Evolutionary conservation across 2,888 invertebrate genomes (phyloP).

Genomic region (Rosalia funebris): DNA sequence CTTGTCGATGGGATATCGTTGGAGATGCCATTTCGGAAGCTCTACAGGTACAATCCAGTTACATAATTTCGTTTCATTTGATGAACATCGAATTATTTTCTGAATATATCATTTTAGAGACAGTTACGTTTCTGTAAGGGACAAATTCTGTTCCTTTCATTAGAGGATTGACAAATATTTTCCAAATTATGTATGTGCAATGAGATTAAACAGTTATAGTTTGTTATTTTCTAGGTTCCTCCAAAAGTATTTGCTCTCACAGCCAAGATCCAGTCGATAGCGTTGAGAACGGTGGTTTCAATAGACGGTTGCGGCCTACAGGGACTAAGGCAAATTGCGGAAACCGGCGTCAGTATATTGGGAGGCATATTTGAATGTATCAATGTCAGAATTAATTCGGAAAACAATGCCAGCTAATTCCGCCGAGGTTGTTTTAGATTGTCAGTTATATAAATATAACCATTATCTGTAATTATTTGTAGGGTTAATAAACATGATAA

Average conservation of each 20-base stretch:
- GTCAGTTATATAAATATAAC: too few species aligned
- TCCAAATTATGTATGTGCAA: too few species aligned
- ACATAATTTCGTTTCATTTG: too few species aligned
- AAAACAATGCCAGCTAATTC: not conserved
- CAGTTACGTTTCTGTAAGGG: too few species aligned
- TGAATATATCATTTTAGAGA: too few species aligned
- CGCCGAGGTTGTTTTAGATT: too few species aligned
- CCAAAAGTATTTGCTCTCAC: constrained; percentile 42
- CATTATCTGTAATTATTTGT: too few species aligned
- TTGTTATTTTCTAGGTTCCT: constrained; percentile 36
- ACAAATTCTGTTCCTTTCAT: too few species aligned
- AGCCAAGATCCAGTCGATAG: constrained; percentile 41
- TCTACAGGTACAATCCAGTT: constrained; percentile 30
- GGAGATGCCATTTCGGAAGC: constrained; percentile 41
- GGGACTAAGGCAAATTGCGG: constrained; percentile 34
- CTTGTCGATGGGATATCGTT: constrained; percentile 36
- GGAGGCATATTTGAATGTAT: constrained; percentile 39
- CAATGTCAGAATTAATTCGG: constrained; percentile 17
- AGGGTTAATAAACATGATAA: too few species aligned
- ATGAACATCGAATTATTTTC: too few species aligned
- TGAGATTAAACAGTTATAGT: too few species aligned
- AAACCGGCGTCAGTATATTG: constrained; percentile 30
- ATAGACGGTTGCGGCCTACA: constrained; percentile 40
- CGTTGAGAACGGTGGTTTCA: constrained; percentile 37
- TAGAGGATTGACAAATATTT: too few species aligned